These are phyloP conservation scores for Festucalex cinctus DNA, from an alignment of 2,113 vertebrate species.

Conservation along the genomic window DNA sequence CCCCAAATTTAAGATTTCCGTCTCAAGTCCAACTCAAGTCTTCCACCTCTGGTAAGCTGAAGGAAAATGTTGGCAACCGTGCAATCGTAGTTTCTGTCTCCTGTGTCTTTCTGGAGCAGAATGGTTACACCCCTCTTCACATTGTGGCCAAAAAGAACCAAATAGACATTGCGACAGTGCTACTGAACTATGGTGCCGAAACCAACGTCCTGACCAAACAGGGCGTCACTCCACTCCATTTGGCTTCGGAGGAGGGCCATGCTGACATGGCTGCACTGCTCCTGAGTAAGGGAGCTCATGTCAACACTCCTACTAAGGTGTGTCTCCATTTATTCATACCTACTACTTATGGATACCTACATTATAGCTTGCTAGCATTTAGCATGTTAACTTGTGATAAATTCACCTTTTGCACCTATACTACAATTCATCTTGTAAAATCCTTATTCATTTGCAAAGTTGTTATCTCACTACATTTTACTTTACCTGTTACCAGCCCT, in stretches of 20 bases:
- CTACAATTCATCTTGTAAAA: too few relatives aligned
- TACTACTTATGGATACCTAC: too few relatives aligned
- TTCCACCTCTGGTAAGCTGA: too few relatives aligned
- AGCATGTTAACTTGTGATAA: too few relatives aligned
- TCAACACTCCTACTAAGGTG: conserved; percentile 90
- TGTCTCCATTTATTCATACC: background rate
- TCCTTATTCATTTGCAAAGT: background rate
- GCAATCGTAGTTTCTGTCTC: background rate
- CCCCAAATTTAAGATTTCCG: too few relatives aligned
- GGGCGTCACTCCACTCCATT: conserved; percentile 88
- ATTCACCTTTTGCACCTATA: too few relatives aligned
- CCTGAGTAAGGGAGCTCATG: conserved; percentile 81
- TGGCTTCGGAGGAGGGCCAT: conserved; percentile 94
- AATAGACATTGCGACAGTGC: conserved; percentile 89
- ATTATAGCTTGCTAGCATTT: too few relatives aligned
- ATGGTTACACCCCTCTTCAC: conserved; percentile 95
- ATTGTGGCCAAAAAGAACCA: conserved; percentile 98
- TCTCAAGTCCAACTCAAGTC: too few relatives aligned
- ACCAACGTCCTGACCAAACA: conserved; percentile 92
- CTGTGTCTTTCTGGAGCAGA: conserved; percentile 65
- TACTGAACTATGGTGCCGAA: conserved; percentile 85
- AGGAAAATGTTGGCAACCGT: too few relatives aligned
- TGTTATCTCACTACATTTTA: too few relatives aligned
- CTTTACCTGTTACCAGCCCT: too few relatives aligned
- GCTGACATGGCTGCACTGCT: conserved; percentile 85